Conservation (phyloP, 1,140 invertebrate species). For the Tetramorium alpestre region DNA sequence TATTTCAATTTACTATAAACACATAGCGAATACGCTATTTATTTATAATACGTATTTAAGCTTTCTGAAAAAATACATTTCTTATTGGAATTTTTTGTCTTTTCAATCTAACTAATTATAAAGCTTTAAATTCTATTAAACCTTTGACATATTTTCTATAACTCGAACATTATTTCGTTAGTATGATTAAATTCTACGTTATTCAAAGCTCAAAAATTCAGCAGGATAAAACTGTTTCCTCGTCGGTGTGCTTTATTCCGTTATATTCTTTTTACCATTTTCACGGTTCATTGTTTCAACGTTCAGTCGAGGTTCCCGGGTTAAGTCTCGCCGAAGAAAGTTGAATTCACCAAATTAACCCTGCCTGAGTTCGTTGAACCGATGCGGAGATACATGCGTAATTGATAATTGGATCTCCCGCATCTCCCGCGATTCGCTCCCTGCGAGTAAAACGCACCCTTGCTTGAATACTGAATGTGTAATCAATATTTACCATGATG, state of each 20-base stretch:
- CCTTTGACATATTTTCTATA: neutral
- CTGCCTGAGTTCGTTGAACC: conserved; percentile 68
- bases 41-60: neutral
- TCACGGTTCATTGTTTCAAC: conserved; percentile 63
- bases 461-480: neutral
- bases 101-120: neutral
- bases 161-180: neutral
- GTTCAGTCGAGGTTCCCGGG: conserved; percentile 63
- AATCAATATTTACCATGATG: neutral
- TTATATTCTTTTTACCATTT: conserved; percentile 51
- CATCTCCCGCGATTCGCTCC: neutral
- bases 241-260: neutral
- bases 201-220: neutral
- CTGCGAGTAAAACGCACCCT: neutral
- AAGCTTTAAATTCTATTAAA: neutral
- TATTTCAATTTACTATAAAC: neutral
- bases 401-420: conserved; percentile 31
- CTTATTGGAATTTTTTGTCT: neutral
- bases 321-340: conserved; percentile 72
- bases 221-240: neutral
- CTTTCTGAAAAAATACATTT: neutral
- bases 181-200: neutral
- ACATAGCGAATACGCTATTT: neutral
- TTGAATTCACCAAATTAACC: conserved; percentile 70
- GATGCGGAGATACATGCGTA: conserved; percentile 49